These are phyloP conservation scores for Buphagus erythrorhynchus DNA, from an alignment of 2,797 vertebrate genomes.

Conservation along the genomic window DNA sequence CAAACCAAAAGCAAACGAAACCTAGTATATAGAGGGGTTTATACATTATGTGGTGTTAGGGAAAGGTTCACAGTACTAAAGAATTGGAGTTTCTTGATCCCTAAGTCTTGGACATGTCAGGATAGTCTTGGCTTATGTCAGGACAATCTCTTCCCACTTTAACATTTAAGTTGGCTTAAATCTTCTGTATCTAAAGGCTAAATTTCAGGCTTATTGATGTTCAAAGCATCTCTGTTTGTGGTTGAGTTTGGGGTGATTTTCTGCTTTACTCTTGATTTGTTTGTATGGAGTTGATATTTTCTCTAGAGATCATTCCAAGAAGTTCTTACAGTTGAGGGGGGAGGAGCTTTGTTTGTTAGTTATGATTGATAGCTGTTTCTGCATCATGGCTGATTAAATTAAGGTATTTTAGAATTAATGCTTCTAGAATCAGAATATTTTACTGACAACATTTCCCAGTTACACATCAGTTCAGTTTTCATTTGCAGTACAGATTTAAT, in stretches of 20 bases:
- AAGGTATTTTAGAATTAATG: background rate
- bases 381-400: background rate
- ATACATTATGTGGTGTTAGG: background rate
- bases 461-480: background rate
- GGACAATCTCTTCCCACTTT: background rate
- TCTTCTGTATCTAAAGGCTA: background rate
- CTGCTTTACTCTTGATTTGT: background rate
- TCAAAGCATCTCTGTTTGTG: background rate
- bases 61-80: background rate
- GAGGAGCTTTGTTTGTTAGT: background rate
- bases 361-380: background rate
- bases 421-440: background rate
- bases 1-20: background rate
- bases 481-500: background rate
- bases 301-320: background rate
- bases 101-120: background rate
- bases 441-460: background rate
- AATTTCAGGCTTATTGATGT: background rate
- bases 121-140: background rate
- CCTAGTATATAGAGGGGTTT: background rate
- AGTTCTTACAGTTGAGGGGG: background rate
- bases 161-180: background rate
- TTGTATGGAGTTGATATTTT: background rate
- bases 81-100: background rate
- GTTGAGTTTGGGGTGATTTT: background rate